phyloP scores from a whole-genome alignment of 2,113 vertebrate genomes.

The Phrynosoma blainvillii region DNA sequence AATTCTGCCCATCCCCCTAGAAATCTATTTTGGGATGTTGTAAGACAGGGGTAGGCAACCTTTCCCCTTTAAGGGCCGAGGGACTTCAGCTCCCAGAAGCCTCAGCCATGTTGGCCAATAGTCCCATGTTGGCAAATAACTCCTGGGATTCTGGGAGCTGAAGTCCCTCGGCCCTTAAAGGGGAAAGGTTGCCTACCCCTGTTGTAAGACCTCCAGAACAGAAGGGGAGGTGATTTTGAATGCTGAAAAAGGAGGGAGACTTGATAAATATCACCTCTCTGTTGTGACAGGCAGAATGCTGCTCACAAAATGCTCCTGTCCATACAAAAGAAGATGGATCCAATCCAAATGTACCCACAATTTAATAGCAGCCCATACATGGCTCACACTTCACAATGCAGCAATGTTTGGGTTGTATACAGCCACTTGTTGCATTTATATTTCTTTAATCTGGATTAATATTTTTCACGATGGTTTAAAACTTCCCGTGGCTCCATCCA shows the following conservation, averaged over 20 bases:
- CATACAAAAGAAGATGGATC: neutral
- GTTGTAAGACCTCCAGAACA: neutral
- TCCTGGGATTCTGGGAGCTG: no score
- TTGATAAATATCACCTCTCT: no score
- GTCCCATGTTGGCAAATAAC: no score
- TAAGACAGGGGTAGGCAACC: no score
- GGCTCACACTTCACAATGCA: neutral
- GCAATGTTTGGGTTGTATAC: neutral
- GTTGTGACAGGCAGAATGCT: neutral
- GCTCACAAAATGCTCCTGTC: neutral
- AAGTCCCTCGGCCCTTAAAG: no score
- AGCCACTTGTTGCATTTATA: neutral
- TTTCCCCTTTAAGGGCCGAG: no score
- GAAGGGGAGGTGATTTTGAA: neutral
- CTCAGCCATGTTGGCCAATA: no score
- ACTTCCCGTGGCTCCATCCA: no score
- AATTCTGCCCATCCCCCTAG: no score
- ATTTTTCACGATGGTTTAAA: neutral
- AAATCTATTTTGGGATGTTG: neutral
- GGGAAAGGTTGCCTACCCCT: no score
- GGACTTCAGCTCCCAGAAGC: no score
- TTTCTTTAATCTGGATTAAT: neutral
- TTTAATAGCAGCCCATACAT: neutral
- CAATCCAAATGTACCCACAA: neutral
- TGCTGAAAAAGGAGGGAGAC: neutral